Conservation (phyloP, 2,888 invertebrate genomes). For the Argyresthia albistria region DNA sequence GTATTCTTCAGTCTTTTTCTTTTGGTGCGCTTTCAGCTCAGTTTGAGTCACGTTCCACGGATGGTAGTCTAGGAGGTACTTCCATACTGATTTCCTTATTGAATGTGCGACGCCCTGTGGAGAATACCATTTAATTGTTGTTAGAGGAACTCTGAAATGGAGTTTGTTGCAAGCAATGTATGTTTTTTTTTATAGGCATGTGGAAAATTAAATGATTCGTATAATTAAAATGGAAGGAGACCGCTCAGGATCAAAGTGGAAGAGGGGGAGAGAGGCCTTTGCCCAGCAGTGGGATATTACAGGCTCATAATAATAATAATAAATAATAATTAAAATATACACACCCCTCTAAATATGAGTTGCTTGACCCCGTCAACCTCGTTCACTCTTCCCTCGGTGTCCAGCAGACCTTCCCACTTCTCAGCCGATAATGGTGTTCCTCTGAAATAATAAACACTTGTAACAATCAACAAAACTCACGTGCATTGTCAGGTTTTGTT, state of each 20-base stretch:
- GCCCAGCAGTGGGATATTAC: no score
- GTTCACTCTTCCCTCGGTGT: slow-evolving; percentile 84
- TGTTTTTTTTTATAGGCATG: no score
- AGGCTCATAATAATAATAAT: no score
- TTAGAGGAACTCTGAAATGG: no score
- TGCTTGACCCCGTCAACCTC: slow-evolving; percentile 85
- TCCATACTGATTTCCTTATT: slow-evolving; percentile 92
- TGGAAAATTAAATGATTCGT: no score
- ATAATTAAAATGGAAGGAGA: no score
- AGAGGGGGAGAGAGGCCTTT: no score
- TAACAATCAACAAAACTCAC: neutral
- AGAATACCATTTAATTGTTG: no score
- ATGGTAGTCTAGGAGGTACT: slow-evolving; percentile 91
- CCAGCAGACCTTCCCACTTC: slow-evolving; percentile 88
- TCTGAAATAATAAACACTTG: slow-evolving; percentile 33
- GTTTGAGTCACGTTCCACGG: slow-evolving; percentile 85
- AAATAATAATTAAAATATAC: slow-evolving; percentile 21
- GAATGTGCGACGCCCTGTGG: slow-evolving; percentile 84
- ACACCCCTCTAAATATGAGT: slow-evolving; percentile 92
- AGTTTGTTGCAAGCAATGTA: no score
- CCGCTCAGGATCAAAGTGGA: no score
- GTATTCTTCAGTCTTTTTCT: slow-evolving; percentile 87
- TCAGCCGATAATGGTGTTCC: slow-evolving; percentile 81
- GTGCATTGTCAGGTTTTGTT: no score
- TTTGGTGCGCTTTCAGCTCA: slow-evolving; percentile 79